Percentiles rank a stretch among this genome's conserved stretches.
Evolutionary conservation across 1,140 invertebrate genomes (phyloP).

Genomic region (Drosophila ohnishii): DNA sequence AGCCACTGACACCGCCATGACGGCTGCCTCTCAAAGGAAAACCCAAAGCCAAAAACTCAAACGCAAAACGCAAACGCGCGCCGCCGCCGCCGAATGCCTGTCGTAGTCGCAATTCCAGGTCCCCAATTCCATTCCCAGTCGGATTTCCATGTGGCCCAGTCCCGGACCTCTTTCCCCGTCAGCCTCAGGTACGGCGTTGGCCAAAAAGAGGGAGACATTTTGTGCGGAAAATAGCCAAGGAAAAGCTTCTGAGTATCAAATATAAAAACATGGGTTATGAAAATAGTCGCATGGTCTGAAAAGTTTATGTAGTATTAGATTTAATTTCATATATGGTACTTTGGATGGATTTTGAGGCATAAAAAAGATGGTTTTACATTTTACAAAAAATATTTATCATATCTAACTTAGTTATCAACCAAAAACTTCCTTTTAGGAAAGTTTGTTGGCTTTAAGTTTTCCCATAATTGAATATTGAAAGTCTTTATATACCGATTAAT

Average conservation of each 20-base stretch:
- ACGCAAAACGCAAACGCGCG: slow-evolving; percentile 36
- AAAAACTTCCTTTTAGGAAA: too few species aligned
- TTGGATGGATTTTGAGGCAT: too few species aligned
- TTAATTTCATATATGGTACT: too few species aligned
- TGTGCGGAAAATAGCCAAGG: neutral
- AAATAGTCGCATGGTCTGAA: neutral
- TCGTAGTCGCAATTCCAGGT: slow-evolving; percentile 28
- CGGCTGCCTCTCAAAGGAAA: slow-evolving; percentile 77
- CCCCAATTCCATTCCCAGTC: slow-evolving; percentile 32
- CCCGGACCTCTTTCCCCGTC: slow-evolving; percentile 16
- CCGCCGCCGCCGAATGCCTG: slow-evolving; percentile 41
- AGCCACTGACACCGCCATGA: slow-evolving; percentile 76
- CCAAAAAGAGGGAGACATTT: slow-evolving; percentile 1
- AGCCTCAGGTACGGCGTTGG: slow-evolving; percentile 18
- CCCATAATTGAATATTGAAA: too few species aligned
- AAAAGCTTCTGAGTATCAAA: neutral
- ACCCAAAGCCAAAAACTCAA: slow-evolving; percentile 31
- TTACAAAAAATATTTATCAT: too few species aligned
- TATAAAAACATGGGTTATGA: neutral
- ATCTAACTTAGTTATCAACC: too few species aligned
- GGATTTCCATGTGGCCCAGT: slow-evolving; percentile 24
- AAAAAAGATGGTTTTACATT: too few species aligned
- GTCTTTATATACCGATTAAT: too few species aligned
- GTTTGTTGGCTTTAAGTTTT: neutral
- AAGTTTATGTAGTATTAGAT: too few species aligned